Evolutionary conservation across 2,113 vertebrate species (phyloP), one percentile per base, ranked within the genome.

Genomic region (Hippotragus niger): DNA sequence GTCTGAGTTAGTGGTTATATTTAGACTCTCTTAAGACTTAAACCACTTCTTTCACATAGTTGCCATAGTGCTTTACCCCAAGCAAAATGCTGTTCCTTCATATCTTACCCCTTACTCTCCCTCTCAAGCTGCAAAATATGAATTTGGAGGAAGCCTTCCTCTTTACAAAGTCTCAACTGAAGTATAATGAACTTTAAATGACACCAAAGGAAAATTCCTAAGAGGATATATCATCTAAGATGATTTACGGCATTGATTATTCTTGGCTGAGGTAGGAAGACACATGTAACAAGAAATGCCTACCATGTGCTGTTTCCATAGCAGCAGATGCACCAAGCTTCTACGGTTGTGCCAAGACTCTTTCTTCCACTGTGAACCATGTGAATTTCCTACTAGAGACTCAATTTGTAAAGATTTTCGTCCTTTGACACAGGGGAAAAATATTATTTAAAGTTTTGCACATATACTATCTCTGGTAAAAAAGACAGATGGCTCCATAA

Each of bases 401-500:
- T 45, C 23, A 91, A 2, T 84, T 50, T 25, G 27, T 58, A 13
- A 45, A 89, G 14, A 47, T 74, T 58, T 67, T 84, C 47, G 57
- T 85, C 40, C 47, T 86, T 33, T 92, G 90, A 92, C 81, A 95
- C 23, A 78, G 8, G 85, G 50, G 87, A 71, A 95, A 97, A 91
- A 1, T 36, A 53, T 53, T 84, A 95, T 87, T 91, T 94, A 86
- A 96, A 97, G 71, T 84, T 74, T 89, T 81, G 47, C 86, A 94
- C 43, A 98, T n/a, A 82, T 89, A 93, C 43, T 96, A 76, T 21
- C 29, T 78, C 94, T 94, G 50, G 55, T 60, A 45, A 85, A 85
- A 84, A 84, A 58, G 74, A 83, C 80, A 98, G 90, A 95, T 57
- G 96, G 58, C 6, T 88, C 43, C 36, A 95, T 95, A 96, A 98